These are phyloP conservation scores for Pterobdella sp. DNA, from an alignment of 2,888 invertebrate genomes.

Conservation along the genomic window DNA sequence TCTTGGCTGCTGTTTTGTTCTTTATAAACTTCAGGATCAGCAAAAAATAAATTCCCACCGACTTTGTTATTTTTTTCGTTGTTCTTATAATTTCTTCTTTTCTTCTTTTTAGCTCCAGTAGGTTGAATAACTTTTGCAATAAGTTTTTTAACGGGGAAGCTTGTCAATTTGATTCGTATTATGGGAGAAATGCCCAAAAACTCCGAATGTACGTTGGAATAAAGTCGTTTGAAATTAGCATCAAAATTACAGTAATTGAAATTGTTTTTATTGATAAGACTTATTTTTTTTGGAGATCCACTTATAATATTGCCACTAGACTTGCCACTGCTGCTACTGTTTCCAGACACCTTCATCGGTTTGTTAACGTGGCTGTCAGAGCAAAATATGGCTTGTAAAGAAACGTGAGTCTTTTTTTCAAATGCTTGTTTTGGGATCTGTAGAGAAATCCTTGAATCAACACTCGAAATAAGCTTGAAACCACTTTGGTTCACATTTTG, in stretches of 20 bases:
- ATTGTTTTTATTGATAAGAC: neutral
- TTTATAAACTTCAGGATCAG: neutral
- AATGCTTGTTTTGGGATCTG: neutral
- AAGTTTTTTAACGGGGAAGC: neutral
- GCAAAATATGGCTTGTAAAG: neutral
- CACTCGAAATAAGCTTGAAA: neutral
- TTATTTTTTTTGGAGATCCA: neutral
- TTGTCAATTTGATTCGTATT: neutral
- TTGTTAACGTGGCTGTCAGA: conserved; percentile 5
- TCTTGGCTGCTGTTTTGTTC: neutral
- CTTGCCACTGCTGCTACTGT: neutral
- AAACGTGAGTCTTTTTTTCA: neutral
- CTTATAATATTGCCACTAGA: neutral
- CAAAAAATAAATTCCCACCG: neutral
- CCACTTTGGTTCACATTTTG: neutral
- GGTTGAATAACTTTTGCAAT: neutral
- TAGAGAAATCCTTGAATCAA: conserved; percentile 4
- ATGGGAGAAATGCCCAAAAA: neutral
- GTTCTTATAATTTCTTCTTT: neutral
- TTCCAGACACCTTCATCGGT: conserved; percentile 8
- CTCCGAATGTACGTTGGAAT: neutral
- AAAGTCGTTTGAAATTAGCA: neutral
- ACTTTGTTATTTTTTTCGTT: neutral
- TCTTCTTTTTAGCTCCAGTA: neutral
- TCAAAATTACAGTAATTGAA: neutral